Evolutionary conservation across 2,888 invertebrate genomes (phyloP).

Genomic region (Synanthedon vespiformis): DNA sequence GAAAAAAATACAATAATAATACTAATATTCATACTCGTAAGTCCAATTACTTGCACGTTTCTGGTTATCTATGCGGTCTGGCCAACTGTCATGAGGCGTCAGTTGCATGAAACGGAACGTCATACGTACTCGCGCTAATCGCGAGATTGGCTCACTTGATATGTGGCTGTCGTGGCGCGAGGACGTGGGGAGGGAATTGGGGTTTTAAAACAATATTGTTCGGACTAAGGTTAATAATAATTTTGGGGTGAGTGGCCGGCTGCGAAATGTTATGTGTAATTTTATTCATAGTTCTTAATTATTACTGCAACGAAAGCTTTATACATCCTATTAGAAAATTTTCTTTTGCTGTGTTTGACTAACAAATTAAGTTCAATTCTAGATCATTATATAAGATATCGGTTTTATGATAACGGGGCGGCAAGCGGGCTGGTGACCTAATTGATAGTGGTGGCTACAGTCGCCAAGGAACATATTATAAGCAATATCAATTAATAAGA

Average conservation of each 20-base stretch:
- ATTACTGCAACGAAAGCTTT: no score
- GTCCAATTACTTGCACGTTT: slow-evolving; percentile 15
- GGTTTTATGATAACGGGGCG: no score
- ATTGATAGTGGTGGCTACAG: no score
- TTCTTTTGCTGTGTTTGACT: no score
- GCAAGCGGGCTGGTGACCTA: no score
- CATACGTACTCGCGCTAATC: slow-evolving; percentile 31
- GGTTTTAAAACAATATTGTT: slow-evolving; percentile 1
- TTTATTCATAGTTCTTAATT: no score
- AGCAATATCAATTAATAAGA: no score
- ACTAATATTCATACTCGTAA: slow-evolving; percentile 21
- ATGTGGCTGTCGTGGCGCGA: slow-evolving; percentile 27
- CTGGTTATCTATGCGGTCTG: slow-evolving; percentile 26
- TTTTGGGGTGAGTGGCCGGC: background rate
- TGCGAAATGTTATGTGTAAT: background rate
- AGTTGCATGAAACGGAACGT: slow-evolving; percentile 57
- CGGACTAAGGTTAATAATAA: background rate
- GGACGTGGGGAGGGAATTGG: slow-evolving; percentile 18
- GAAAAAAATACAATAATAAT: background rate
- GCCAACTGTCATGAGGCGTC: slow-evolving; percentile 51
- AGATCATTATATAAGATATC: no score
- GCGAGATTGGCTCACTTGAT: slow-evolving; percentile 49
- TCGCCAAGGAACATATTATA: no score
- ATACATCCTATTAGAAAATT: no score
- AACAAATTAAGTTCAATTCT: no score